phyloP scores from a whole-genome alignment of 2,797 vertebrate species.

The Channa striata region DNA sequence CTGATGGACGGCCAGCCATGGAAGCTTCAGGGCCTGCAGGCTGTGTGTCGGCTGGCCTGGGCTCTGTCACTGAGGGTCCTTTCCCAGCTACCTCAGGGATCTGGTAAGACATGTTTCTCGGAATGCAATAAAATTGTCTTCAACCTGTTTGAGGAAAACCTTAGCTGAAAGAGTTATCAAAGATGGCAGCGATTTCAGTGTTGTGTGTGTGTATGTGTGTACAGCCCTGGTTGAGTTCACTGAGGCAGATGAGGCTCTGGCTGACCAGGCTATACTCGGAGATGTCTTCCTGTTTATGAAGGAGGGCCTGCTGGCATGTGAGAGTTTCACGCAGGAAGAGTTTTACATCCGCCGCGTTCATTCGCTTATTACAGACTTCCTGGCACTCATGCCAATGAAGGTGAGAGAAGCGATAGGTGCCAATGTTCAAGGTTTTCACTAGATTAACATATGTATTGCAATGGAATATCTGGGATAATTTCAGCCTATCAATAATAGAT shows the following conservation, averaged over 20 bases:
- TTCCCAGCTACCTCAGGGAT: conserved; percentile 94
- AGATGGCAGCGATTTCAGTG: background rate
- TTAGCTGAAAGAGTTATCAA: background rate
- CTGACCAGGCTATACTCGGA: conserved; percentile 92
- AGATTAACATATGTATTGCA: background rate
- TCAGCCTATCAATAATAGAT: background rate
- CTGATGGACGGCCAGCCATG: conserved; percentile 92
- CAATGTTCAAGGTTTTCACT: background rate
- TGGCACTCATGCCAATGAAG: conserved; percentile 99
- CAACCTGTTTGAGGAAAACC: background rate
- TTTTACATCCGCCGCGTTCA: conserved; percentile 96
- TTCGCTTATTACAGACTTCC: conserved; percentile 95
- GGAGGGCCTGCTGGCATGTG: conserved; percentile 92
- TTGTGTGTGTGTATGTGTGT: conserved; percentile 14
- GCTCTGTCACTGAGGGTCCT: conserved; percentile 93
- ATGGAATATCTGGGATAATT: background rate
- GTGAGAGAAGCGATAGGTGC: conserved; percentile 69
- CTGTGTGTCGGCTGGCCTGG: conserved; percentile 93
- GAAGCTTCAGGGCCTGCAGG: conserved; percentile 95
- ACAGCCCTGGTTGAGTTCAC: conserved; percentile 95
- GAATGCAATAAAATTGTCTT: background rate
- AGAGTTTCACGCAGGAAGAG: conserved; percentile 92
- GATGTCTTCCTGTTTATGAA: conserved; percentile 95
- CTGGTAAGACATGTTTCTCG: conserved; percentile 80
- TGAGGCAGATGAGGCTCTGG: conserved; percentile 94